Conservation (phyloP, 2,797 vertebrate genomes). For the Eremophila alpestris region DNA sequence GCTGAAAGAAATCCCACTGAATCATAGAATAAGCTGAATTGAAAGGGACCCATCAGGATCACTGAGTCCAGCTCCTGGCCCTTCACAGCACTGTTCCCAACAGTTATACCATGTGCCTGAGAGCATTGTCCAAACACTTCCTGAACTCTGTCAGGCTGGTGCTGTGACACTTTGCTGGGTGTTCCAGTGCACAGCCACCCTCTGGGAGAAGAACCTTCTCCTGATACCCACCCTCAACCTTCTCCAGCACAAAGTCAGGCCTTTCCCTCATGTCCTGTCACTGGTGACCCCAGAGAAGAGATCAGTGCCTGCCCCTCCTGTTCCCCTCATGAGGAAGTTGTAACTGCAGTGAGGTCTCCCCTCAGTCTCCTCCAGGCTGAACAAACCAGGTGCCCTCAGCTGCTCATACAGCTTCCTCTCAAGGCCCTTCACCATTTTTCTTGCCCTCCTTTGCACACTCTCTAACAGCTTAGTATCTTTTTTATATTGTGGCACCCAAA, state of each 20-base stretch:
- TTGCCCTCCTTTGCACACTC: neutral
- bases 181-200: rapidly evolving
- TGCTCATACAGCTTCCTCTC: rapidly evolving
- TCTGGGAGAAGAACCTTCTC: rapidly evolving
- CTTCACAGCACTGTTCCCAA: neutral
- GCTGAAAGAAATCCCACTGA: neutral
- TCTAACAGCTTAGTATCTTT: neutral
- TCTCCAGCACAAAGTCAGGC: rapidly evolving
- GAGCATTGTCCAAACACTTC: rapidly evolving
- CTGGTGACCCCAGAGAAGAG: neutral
- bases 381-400: neutral
- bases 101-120: rapidly evolving
- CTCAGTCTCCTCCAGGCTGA: neutral
- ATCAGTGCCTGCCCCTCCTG: neutral
- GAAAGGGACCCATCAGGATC: neutral
- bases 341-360: neutral
- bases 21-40: neutral
- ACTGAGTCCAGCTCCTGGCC: rapidly evolving
- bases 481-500: rapidly evolving
- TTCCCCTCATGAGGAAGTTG: rapidly evolving
- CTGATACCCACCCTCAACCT: rapidly evolving
- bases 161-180: neutral
- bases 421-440: neutral
- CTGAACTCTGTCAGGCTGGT: neutral
- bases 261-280: rapidly evolving